A percentile compares a stretch with the other conserved stretches of the same genome.
These are phyloP conservation scores for Rhipidura dahli DNA, from an alignment of 2,113 vertebrate genomes.

Conservation along the genomic window DNA sequence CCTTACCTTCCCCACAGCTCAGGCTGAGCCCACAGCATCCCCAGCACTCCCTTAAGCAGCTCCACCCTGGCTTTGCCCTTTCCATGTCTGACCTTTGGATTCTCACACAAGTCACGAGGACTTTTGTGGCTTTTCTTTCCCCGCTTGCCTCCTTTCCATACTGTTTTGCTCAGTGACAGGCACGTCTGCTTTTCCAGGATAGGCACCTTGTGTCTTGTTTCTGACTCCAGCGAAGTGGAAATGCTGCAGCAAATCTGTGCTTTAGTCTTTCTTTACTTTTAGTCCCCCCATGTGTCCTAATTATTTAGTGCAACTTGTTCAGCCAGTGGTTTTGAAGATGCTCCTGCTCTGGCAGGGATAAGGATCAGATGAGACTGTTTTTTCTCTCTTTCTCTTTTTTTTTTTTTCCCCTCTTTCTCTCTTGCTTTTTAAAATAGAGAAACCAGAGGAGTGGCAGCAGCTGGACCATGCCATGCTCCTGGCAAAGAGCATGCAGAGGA, in stretches of 20 bases:
- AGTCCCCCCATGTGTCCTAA: slow-evolving; percentile 38
- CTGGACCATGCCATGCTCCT: background rate
- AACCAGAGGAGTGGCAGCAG: background rate
- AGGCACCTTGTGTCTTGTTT: background rate
- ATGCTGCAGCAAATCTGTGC: background rate
- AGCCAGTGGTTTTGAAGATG: background rate
- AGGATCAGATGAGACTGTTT: background rate
- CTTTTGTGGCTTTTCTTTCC: background rate
- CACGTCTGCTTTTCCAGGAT: background rate
- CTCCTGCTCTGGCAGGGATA: background rate
- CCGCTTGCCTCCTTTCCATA: fast-evolving
- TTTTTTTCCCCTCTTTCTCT: background rate
- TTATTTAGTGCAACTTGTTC: slow-evolving; percentile 41
- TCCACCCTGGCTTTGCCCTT: background rate
- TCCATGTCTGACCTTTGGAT: background rate
- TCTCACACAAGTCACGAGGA: fast-evolving
- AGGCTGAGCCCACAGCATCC: background rate
- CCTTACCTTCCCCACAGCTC: background rate
- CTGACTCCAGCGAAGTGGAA: background rate
- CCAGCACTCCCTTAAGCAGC: background rate
- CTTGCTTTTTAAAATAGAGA: background rate
- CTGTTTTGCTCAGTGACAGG: background rate
- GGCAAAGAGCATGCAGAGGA: background rate
- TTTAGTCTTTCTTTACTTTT: slow-evolving; percentile 30
- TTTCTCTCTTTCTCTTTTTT: background rate